Evolutionary conservation across 37 sponge, comb jelly and placozoan genomes (phyloP).

Genomic region (Sycon ciliatum): DNA sequence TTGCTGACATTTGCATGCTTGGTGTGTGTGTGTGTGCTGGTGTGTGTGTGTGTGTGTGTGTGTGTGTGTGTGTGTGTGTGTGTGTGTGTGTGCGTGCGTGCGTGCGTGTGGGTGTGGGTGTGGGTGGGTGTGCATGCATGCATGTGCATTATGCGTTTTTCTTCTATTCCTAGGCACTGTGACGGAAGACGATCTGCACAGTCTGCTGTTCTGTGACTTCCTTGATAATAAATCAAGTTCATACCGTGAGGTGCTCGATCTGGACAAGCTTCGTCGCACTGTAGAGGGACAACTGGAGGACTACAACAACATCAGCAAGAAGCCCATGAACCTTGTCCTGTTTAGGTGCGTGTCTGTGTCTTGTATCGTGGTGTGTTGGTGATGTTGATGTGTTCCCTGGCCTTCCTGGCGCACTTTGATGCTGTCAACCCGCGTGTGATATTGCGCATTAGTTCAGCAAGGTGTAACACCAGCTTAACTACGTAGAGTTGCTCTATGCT

Average conservation of each 20-base stretch:
- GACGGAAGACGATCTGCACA: slow-evolving; percentile 84
- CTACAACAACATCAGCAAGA: slow-evolving; percentile 93
- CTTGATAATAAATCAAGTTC: slow-evolving; percentile 82
- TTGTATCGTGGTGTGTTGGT: neutral
- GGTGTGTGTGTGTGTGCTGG: neutral
- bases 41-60: slow-evolving; percentile 5
- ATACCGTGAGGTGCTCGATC: slow-evolving; percentile 70
- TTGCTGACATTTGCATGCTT: too few species aligned
- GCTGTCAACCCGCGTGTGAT: too few species aligned
- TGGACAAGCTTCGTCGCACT: slow-evolving; percentile 78
- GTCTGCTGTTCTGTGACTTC: slow-evolving; percentile 96
- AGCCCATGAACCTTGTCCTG: slow-evolving; percentile 95
- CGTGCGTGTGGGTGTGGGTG: too few species aligned
- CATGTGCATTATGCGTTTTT: too few species aligned
- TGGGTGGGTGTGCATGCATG: too few species aligned
- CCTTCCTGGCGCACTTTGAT: too few species aligned
- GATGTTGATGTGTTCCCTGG: too few species aligned
- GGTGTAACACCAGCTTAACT: too few species aligned
- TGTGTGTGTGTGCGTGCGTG: neutral
- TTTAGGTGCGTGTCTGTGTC: slow-evolving; percentile 58
- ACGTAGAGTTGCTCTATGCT: too few species aligned
- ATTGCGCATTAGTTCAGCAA: too few species aligned
- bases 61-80: slow-evolving; percentile 1
- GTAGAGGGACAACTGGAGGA: slow-evolving; percentile 92
- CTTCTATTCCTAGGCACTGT: slow-evolving; percentile 45